A percentile compares a stretch with the other conserved stretches of the same genome.
Evolutionary conservation across 2,888 invertebrate genomes (phyloP).

Genomic region (Galeruca laticollis): DNA sequence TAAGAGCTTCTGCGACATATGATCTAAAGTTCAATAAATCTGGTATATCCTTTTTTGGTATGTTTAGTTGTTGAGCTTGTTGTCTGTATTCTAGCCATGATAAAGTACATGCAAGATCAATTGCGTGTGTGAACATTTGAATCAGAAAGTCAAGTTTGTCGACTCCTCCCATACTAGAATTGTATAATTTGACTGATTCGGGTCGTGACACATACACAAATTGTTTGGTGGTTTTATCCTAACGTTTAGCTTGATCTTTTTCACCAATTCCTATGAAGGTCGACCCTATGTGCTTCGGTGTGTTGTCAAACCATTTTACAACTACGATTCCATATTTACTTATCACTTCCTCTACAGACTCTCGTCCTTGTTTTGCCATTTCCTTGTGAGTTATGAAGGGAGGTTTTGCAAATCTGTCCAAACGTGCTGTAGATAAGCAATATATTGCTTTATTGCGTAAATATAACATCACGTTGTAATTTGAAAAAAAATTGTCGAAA

Average conservation of each 20-base stretch:
- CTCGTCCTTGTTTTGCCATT: neutral
- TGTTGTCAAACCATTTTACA: neutral
- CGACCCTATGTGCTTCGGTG: neutral
- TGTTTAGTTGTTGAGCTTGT: too few species aligned
- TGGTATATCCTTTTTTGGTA: too few species aligned
- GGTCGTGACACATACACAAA: constrained; percentile 15
- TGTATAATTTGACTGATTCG: constrained; percentile 10
- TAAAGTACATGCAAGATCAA: too few species aligned
- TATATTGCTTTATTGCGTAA: too few species aligned
- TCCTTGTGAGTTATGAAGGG: neutral
- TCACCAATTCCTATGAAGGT: too few species aligned
- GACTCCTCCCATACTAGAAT: constrained; percentile 27
- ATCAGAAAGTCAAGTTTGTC: too few species aligned
- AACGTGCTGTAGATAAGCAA: too few species aligned
- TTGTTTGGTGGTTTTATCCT: constrained; percentile 18
- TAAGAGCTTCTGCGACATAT: neutral
- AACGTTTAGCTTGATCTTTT: neutral
- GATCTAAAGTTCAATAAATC: neutral
- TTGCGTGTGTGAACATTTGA: too few species aligned
- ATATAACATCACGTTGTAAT: too few species aligned
- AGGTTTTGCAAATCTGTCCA: too few species aligned
- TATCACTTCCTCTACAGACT: neutral
- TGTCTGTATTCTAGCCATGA: too few species aligned
- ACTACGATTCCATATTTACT: neutral
- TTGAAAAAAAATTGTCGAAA: too few species aligned